Evolutionary conservation across 2,797 vertebrate species (phyloP).

Genomic region (Thripadectes ignobilis): DNA sequence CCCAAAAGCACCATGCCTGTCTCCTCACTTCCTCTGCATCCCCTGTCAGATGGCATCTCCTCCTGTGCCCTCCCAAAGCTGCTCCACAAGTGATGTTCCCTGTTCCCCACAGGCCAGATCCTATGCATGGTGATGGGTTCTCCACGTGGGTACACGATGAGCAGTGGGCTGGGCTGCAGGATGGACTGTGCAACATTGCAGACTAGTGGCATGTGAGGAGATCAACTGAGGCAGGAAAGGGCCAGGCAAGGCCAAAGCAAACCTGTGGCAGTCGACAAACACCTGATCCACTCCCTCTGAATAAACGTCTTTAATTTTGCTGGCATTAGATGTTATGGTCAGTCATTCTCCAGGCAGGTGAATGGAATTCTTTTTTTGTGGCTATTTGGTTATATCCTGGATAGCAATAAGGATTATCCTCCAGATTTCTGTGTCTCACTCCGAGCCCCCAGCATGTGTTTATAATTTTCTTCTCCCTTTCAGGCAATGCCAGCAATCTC

Average conservation of each 20-base stretch:
- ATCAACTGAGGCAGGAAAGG: neutral
- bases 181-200: neutral
- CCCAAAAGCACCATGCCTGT: fast-evolving
- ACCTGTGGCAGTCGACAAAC: fast-evolving
- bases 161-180: neutral
- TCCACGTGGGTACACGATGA: neutral
- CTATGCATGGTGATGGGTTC: fast-evolving
- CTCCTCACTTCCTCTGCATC: neutral
- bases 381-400: neutral
- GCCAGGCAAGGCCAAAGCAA: neutral
- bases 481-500: slow-evolving; percentile 59
- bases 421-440: slow-evolving; percentile 32
- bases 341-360: slow-evolving; percentile 18
- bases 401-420: slow-evolving; percentile 29
- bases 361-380: slow-evolving; percentile 21
- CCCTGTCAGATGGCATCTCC: neutral
- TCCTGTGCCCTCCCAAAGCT: neutral
- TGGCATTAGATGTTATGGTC: neutral
- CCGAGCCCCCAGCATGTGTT: neutral
- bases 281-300: neutral
- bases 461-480: slow-evolving; percentile 52
- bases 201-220: neutral
- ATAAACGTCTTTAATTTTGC: neutral
- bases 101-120: fast-evolving
- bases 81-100: fast-evolving